A percentile compares a stretch with the other conserved stretches of the same genome.
These are phyloP conservation scores for Ctenomys sociabilis DNA, from an alignment of 2,113 vertebrate species.

Conservation along the genomic window DNA sequence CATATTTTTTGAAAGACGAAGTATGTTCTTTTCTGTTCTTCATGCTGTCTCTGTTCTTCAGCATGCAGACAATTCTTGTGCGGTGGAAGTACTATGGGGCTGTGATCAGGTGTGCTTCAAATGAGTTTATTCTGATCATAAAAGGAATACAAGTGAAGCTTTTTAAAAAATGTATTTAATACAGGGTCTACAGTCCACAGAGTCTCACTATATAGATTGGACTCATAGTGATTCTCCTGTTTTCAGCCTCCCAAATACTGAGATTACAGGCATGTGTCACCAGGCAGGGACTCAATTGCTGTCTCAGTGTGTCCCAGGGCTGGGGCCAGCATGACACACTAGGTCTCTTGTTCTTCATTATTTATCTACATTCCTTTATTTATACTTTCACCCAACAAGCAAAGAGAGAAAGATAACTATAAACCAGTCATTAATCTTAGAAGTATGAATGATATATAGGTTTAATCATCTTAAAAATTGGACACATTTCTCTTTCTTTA, in stretches of 20 bases:
- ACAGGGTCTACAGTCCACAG: too few relatives aligned
- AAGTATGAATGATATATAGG: not conserved
- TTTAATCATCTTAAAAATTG: not conserved
- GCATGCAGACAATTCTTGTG: conserved; percentile 67
- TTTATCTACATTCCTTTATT: conserved; percentile 11
- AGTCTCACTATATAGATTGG: too few relatives aligned
- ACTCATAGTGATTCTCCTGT: too few relatives aligned
- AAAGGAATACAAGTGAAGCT: conserved; percentile 66
- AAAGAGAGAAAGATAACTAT: not conserved
- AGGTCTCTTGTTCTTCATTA: not conserved
- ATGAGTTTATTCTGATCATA: conserved; percentile 67
- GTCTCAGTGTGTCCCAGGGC: too few relatives aligned
- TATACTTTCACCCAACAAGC: not conserved
- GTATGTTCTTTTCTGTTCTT: not conserved
- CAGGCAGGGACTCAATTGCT: too few relatives aligned
- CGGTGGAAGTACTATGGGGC: conserved; percentile 75
- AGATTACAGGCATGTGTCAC: too few relatives aligned
- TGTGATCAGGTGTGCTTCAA: conserved; percentile 62
- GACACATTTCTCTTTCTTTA: not conserved
- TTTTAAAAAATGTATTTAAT: not conserved
- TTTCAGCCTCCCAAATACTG: too few relatives aligned
- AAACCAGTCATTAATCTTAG: not conserved
- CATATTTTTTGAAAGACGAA: not conserved
- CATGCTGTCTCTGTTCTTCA: conserved; percentile 54
- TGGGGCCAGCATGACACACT: too few relatives aligned